Conservation (phyloP, 2,888 invertebrate species). For the Andrena trimmerana region DNA sequence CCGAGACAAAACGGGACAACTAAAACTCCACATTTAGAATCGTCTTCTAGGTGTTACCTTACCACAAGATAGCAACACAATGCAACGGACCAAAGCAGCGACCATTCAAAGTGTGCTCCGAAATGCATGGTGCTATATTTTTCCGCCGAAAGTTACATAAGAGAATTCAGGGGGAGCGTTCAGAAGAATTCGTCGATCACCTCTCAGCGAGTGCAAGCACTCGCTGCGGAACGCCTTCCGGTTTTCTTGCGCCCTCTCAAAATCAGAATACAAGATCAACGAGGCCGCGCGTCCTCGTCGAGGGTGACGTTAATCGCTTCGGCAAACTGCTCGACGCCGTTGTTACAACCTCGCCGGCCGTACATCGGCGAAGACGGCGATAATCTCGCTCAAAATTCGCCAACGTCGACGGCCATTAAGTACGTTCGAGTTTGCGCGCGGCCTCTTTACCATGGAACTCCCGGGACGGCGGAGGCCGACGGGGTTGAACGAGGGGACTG, state of each 20-base stretch:
- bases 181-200: not conserved
- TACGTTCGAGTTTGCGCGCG: constrained; percentile 73
- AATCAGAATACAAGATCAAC: constrained; percentile 39
- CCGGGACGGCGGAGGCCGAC: constrained; percentile 20
- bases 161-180: not conserved
- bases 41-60: no score
- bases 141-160: not conserved
- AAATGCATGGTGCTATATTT: no score
- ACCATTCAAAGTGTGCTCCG: no score
- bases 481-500: constrained; percentile 25
- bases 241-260: constrained; percentile 26
- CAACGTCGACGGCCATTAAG: constrained; percentile 80
- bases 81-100: no score
- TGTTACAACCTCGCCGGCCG: constrained; percentile 60
- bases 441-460: constrained; percentile 42
- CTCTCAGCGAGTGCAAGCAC: constrained; percentile 6
- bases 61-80: no score
- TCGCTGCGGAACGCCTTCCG: constrained; percentile 4
- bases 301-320: constrained; percentile 69
- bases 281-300: constrained; percentile 29
- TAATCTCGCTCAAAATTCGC: constrained; percentile 80
- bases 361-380: constrained; percentile 71
- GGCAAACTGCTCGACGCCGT: constrained; percentile 52
- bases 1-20: no score
- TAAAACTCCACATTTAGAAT: no score